A percentile compares a stretch with the other conserved stretches of the same genome.
Conservation (phyloP, 2,888 invertebrate species). For the Drosophila cyrtoloma region DNA sequence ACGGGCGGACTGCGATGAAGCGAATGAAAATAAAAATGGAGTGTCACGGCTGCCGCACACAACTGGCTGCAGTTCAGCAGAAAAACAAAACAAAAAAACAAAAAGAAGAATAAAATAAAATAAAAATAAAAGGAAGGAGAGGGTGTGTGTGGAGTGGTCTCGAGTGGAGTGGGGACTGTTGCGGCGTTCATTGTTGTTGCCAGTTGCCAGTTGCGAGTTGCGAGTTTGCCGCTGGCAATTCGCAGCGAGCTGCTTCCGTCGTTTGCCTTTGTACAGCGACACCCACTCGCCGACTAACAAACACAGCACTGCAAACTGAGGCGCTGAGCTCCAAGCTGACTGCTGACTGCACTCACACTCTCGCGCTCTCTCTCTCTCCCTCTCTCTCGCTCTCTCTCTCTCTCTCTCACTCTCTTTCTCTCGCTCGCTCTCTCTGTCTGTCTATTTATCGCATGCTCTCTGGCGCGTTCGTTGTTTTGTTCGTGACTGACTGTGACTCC, state of each 20-base stretch:
- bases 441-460: conserved; percentile 16
- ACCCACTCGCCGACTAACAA: conserved; percentile 52
- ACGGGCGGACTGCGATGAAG: conserved; percentile 37
- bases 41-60: conserved; percentile 73
- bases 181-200: conserved; percentile 43
- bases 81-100: neutral
- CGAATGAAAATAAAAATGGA: conserved; percentile 75
- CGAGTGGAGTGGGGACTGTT: conserved; percentile 14
- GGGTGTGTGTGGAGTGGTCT: conserved; percentile 1
- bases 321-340: conserved; percentile 16
- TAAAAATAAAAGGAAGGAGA: neutral
- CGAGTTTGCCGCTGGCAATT: conserved; percentile 14
- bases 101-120: conserved; percentile 4
- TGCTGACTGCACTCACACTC: conserved; percentile 25
- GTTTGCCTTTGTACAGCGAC: conserved; percentile 48
- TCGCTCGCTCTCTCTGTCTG: conserved; percentile 17
- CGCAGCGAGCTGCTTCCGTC: conserved; percentile 69
- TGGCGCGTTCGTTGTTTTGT: conserved; percentile 4
- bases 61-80: conserved; percentile 42
- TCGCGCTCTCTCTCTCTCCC: conserved; percentile 20
- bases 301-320: conserved; percentile 15
- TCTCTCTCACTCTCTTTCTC: conserved; percentile 7
- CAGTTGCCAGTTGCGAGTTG: conserved; percentile 22
- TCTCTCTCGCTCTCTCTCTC: conserved; percentile 27
- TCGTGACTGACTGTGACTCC: conserved; percentile 43